A percentile compares a stretch with the other conserved stretches of the same genome.
phyloP scores from a whole-genome alignment of 2,113 vertebrate genomes.

The Erythrocebus patas region DNA sequence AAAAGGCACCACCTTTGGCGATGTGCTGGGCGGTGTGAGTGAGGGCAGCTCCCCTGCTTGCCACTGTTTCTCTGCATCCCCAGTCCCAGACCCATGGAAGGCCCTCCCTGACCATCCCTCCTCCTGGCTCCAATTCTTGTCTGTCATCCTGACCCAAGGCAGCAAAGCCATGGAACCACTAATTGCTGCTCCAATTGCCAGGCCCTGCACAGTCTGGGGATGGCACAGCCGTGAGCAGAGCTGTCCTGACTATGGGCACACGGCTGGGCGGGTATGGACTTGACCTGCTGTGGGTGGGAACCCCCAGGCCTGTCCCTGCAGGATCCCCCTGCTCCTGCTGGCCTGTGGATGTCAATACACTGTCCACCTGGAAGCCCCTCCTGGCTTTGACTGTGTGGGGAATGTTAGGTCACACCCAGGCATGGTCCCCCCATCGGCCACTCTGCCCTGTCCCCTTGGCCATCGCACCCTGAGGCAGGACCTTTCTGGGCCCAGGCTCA shows the following conservation, averaged over 20 bases:
- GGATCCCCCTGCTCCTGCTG: neutral
- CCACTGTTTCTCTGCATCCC: neutral
- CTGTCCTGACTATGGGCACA: rapidly evolving
- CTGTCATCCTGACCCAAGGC: neutral
- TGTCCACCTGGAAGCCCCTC: neutral
- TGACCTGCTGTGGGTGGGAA: neutral
- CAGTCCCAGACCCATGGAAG: neutral
- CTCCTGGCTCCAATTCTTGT: neutral
- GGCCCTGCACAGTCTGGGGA: no score
- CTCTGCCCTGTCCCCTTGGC: neutral
- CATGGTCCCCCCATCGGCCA: no score
- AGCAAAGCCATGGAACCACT: neutral
- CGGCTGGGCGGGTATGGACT: neutral
- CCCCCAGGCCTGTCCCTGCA: rapidly evolving
- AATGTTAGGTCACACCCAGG: neutral
- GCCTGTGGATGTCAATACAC: neutral
- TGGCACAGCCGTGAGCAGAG: neutral
- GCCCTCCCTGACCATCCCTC: neutral
- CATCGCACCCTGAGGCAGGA: neutral
- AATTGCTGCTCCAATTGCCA: rapidly evolving
- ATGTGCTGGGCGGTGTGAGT: rapidly evolving
- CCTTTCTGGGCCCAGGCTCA: neutral
- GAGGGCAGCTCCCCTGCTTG: no score
- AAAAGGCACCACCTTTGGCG: neutral
- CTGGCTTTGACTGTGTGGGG: neutral